Evolutionary conservation across 1,140 invertebrate genomes (phyloP), one percentile per base, ranked within the genome.

Genomic region (Drosophila kanapiae): DNA sequence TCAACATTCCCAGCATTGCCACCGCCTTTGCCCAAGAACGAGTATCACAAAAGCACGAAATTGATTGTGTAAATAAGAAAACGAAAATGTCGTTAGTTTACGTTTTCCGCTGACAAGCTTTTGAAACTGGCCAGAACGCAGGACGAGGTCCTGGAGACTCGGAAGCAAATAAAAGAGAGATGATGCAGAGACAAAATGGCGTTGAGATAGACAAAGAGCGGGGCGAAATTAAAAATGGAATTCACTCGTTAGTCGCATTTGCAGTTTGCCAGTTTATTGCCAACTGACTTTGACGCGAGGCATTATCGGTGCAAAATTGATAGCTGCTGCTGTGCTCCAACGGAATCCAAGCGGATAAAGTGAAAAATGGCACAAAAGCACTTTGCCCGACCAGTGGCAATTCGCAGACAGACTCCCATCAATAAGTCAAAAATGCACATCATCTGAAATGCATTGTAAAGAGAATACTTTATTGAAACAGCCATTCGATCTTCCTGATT

Each of bases 41-140:
- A 67, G 76, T 78, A 83, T 88, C 77, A 81, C 78, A 84, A 78
- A 86, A 85, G 82, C 82, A 56, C 78, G 56, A 90, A 88, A 88
- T 88, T 88, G 84, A 88, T 90, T 88, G 84, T 90, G 84, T 88
- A 88, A 88, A 88, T 88, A 88, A 88, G 84, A 85, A 78, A 84
- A 78, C 80, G 85, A 90, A 90, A 90, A 90, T 84, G 84, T 84
- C 84, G 84, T 88, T 88, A 88, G 84, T 90, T 90, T 88, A 90
- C 84, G 85, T 84, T 88, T 87, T 88, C 84, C 83, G 83, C 84
- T 87, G 84, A 87, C 84, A 87, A 88, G 85, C 84, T 67, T 75
- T 80, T 76, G 61, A 63, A 79, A 75, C 64, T 62, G 67, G 43
- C 65, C 75, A 71, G 53, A 61, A 72, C 49, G 33, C 40, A 79